These are phyloP conservation scores for Cerastoderma edule DNA, from an alignment of 2,888 invertebrate species.

Conservation along the genomic window DNA sequence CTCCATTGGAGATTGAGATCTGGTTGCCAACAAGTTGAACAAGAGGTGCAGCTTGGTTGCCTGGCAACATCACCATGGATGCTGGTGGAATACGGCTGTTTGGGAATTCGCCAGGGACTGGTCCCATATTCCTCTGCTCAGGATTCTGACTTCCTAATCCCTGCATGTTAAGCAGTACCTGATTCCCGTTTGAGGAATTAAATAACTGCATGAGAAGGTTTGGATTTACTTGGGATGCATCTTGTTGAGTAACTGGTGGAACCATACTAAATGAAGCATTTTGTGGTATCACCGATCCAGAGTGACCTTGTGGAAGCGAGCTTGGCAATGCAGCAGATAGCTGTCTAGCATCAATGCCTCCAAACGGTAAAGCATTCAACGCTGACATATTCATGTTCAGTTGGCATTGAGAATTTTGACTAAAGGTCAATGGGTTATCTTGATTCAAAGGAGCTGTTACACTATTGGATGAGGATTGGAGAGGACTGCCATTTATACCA, in stretches of 20 bases:
- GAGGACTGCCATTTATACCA: not conserved
- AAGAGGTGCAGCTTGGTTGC: slow-evolving; percentile 18
- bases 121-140: slow-evolving; percentile 8
- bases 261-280: not conserved
- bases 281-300: not conserved
- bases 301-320: not conserved
- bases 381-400: not conserved
- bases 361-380: not conserved
- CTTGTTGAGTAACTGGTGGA: slow-evolving; percentile 16
- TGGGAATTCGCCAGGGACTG: not conserved
- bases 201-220: slow-evolving; percentile 20
- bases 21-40: slow-evolving; percentile 36
- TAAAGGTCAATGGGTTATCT: slow-evolving; percentile 12
- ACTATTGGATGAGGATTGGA: not conserved
- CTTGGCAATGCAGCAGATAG: not conserved
- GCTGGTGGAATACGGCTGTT: slow-evolving; percentile 5
- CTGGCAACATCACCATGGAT: slow-evolving; percentile 13
- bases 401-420: not conserved
- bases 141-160: not conserved
- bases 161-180: slow-evolving; percentile 29
- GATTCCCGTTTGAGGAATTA: slow-evolving; percentile 23
- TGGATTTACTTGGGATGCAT: slow-evolving; percentile 7
- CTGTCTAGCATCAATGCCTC: slow-evolving; percentile 6
- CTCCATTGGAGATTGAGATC: slow-evolving; percentile 35
- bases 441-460: slow-evolving; percentile 8